These are phyloP conservation scores for Drosophila algonquin DNA, from an alignment of 2,888 invertebrate genomes.

Conservation along the genomic window DNA sequence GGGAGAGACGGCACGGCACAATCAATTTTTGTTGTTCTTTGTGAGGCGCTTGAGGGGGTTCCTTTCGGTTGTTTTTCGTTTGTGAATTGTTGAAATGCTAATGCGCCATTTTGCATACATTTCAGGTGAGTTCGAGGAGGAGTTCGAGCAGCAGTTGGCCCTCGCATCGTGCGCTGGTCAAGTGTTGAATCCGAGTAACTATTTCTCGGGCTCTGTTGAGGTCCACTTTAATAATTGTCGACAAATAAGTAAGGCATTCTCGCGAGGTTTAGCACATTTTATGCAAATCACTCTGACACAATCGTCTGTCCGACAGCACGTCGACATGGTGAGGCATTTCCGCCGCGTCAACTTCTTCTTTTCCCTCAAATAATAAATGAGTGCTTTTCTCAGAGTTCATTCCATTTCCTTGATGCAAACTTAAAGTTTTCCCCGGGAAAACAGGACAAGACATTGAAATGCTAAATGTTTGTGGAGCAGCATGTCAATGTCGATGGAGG, in stretches of 20 bases:
- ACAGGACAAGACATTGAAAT: constrained; percentile 58
- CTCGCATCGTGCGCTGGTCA: constrained; percentile 40
- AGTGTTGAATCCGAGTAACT: constrained; percentile 27
- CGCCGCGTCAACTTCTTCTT: constrained; percentile 46
- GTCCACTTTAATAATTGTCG: constrained; percentile 47
- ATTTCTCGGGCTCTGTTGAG: constrained; percentile 14
- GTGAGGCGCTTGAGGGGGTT: not conserved
- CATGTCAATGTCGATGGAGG: constrained; percentile 13
- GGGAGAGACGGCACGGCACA: constrained; percentile 49
- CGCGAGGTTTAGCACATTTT: constrained; percentile 35
- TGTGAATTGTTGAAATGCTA: constrained; percentile 74
- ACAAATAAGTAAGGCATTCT: constrained; percentile 31
- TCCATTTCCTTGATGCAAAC: constrained; percentile 49
- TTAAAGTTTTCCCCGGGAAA: constrained; percentile 2
- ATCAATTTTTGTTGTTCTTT: constrained; percentile 60
- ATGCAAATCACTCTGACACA: constrained; percentile 63
- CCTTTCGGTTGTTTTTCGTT: constrained; percentile 32
- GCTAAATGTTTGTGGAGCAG: constrained; percentile 31
- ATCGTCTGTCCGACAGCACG: constrained; percentile 13
- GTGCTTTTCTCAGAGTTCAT: constrained; percentile 37
- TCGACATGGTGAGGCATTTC: constrained; percentile 55
- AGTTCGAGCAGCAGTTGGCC: constrained; percentile 22
- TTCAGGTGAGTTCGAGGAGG: constrained; percentile 21
- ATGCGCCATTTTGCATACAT: constrained; percentile 79
- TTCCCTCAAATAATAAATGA: constrained; percentile 37